Percentiles rank a stretch among this genome's conserved stretches.
phyloP scores from a whole-genome alignment of 2,888 invertebrate species.

The Monopis laevigella region DNA sequence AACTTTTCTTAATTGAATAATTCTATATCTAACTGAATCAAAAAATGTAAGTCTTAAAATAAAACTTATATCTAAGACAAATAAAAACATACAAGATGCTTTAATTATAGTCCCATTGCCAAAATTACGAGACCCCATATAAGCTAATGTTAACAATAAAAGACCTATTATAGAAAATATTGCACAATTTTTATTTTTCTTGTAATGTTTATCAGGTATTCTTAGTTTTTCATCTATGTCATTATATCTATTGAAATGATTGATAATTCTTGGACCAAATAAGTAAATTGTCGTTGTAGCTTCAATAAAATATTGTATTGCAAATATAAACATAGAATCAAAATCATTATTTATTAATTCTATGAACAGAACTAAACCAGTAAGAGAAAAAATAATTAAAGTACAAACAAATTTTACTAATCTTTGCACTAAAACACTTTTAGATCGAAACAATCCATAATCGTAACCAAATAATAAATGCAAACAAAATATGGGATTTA shows the following conservation, averaged over 20 bases:
- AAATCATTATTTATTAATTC: background rate
- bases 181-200: background rate
- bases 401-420: background rate
- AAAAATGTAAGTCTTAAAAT: conserved; percentile 1
- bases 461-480: conserved; percentile 4
- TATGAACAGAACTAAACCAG: background rate
- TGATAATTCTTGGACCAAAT: conserved; percentile 3
- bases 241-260: conserved; percentile 5
- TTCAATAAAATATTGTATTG: background rate
- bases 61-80: conserved; percentile 4
- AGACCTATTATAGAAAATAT: background rate
- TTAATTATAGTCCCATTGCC: background rate
- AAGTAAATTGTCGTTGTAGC: background rate
- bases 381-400: background rate
- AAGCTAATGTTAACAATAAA: background rate
- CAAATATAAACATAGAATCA: background rate
- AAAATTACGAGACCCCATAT: background rate
- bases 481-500: conserved; percentile 1
- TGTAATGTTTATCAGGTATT: conserved; percentile 1
- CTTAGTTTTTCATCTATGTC: conserved; percentile 4
- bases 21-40: conserved; percentile 1
- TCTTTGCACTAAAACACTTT: background rate
- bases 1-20: conserved; percentile 1
- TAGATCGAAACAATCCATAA: conserved; percentile 1
- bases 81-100: background rate